phyloP scores from a whole-genome alignment of 2,888 invertebrate species.

The Herminia tarsipennalis region DNA sequence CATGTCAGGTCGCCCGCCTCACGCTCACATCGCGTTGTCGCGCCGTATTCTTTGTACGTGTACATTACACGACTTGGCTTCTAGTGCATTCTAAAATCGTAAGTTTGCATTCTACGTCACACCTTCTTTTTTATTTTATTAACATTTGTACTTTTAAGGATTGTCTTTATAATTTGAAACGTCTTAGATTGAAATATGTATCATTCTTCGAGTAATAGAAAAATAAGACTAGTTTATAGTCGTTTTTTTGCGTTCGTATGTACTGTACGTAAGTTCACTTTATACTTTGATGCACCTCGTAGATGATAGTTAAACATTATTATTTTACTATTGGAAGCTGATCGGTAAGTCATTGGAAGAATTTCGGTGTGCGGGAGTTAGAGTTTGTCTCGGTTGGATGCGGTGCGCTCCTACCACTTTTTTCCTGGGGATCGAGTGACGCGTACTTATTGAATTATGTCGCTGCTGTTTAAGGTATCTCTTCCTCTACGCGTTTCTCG shows the following conservation, averaged over 20 bases:
- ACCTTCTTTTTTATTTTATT: constrained; percentile 66
- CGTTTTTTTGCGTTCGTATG: constrained; percentile 76
- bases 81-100: constrained; percentile 68
- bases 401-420: constrained; percentile 55
- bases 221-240: constrained; percentile 79
- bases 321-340: constrained; percentile 77
- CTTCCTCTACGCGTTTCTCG: constrained; percentile 52
- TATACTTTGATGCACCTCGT: constrained; percentile 81
- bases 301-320: constrained; percentile 74
- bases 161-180: constrained; percentile 56
- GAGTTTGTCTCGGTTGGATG: constrained; percentile 59
- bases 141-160: constrained; percentile 75
- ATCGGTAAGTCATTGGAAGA: constrained; percentile 75
- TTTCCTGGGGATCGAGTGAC: constrained; percentile 45
- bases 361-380: constrained; percentile 73
- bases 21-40: constrained; percentile 68
- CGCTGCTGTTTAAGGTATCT: constrained; percentile 46
- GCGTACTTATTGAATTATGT: constrained; percentile 48
- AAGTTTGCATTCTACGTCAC: constrained; percentile 75
- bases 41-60: constrained; percentile 71
- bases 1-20: constrained; percentile 51
- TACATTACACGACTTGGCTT: constrained; percentile 81
- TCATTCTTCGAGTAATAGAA: constrained; percentile 72
- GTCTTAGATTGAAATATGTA: constrained; percentile 69
- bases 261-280: constrained; percentile 79